phyloP scores from a whole-genome alignment of 2,888 invertebrate species.

The Aproaerema taeniolella region DNA sequence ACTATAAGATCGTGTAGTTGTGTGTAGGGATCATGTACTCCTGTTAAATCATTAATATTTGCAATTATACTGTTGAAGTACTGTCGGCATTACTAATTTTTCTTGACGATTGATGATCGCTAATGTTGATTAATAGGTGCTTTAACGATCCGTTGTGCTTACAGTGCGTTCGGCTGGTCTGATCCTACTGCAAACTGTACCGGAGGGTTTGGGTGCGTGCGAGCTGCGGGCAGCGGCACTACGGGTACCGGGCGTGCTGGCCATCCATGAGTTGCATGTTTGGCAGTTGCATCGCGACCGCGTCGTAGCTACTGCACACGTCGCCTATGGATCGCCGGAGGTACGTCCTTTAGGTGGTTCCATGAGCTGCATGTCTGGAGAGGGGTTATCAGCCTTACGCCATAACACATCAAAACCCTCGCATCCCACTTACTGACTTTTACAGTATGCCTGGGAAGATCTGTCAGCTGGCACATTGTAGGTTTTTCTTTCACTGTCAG shows the following conservation, averaged over 20 bases:
- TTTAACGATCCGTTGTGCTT: constrained; percentile 1
- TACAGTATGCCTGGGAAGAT: too few species aligned
- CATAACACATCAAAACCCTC: not conserved
- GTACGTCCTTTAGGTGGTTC: constrained; percentile 26
- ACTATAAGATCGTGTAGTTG: too few species aligned
- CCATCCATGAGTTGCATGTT: constrained; percentile 91
- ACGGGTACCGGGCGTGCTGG: constrained; percentile 62
- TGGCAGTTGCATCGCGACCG: constrained; percentile 90
- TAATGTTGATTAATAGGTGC: too few species aligned
- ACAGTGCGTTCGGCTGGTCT: constrained; percentile 93
- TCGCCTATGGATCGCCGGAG: constrained; percentile 67
- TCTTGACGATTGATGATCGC: too few species aligned
- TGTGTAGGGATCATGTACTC: too few species aligned
- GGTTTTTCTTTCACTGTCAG: too few species aligned
- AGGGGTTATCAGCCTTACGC: not conserved
- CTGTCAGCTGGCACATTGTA: too few species aligned
- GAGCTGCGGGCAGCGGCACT: constrained; percentile 59
- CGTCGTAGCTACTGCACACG: constrained; percentile 90
- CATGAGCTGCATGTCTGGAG: not conserved
- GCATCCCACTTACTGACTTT: too few species aligned
- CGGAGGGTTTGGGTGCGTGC: constrained; percentile 88
- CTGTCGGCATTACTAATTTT: too few species aligned
- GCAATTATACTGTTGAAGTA: too few species aligned
- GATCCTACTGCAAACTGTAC: constrained; percentile 94
- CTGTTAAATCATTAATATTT: too few species aligned